Base-by-base conservation (phyloP, 2,888 invertebrate species). In the Electrophaes corylata region DNA sequence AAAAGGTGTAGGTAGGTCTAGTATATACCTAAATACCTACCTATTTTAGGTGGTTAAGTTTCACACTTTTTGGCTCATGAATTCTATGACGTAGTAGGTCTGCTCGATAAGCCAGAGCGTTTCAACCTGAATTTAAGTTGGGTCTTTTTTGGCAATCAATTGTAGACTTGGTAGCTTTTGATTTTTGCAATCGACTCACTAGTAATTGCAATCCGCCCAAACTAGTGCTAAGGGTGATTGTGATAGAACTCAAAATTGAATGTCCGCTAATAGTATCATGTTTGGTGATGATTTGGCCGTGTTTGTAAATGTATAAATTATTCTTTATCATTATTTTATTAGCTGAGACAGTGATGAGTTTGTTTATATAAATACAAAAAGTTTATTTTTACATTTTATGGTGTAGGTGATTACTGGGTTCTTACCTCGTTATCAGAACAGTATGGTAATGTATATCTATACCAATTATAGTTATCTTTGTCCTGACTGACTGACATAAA, bases 281-380 rank as follows among this genome's bases (percentile, higher is more conserved):
- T 37, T 52, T 57, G 55, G 40, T 52, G 51, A 54, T 51, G 44
- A 57, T 56, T 44, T 40, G 20, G 40, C 41, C 49, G 37, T 44
- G 55, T 47, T 37, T 33, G 41, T 16, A 50, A 26, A 53, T 57
- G 31, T 31, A n/a, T 62, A 64, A 64, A 62, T 39, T 61, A 66
- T 64, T 64, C 60, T 62, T 29, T 40, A 49, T 54, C 53, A 55
- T 57, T 48, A 33, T 20, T 48, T 50, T 60, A 60, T 57, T 50
- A 35, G 19, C 35, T 19, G 50, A 6, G 57, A 47, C 53, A 55
- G 50, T 62, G 48, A 57, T 62, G 31, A 47, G 62, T 60, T 55
- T 46, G 52, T 59, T 55, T 53, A 53, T 52, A 47, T 49, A 37
- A 40, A 49, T 31, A 60, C 56, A 63, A 59, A 61, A 60, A 60